These are phyloP conservation scores for Megalops atlanticus DNA, from an alignment of 2,113 vertebrate genomes.

Conservation along the genomic window DNA sequence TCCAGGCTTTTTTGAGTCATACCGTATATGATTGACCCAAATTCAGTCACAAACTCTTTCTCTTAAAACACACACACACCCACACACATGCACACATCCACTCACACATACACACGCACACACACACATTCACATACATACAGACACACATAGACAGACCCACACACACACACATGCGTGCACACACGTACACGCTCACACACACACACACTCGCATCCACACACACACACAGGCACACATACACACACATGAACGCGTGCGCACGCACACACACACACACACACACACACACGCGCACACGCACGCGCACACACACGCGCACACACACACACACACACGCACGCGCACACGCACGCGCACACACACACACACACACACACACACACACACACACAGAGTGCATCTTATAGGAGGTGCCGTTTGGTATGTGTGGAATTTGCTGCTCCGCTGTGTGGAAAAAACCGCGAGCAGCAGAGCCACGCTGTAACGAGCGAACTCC, in stretches of 20 bases:
- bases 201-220: neutral
- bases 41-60: constrained; percentile 19
- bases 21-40: constrained; percentile 10
- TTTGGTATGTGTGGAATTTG: neutral
- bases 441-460: neutral
- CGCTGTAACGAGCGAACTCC: neutral
- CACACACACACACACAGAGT: neutral
- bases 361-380: constrained; percentile 28
- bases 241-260: neutral
- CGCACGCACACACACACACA: neutral
- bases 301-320: constrained; percentile 3
- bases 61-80: neutral
- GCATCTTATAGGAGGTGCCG: neutral
- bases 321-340: neutral
- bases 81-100: neutral
- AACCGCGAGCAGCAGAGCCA: neutral
- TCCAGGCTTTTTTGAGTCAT: neutral
- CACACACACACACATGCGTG: constrained; percentile 23
- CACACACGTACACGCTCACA: constrained; percentile 29
- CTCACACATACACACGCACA: neutral
- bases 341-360: constrained; percentile 22
- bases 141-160: neutral
- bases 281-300: neutral
- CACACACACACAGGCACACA: neutral
- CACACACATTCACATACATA: constrained; percentile 5